Base-by-base conservation (phyloP, 2,113 vertebrate species). In the Chelonoidis abingdonii region DNA sequence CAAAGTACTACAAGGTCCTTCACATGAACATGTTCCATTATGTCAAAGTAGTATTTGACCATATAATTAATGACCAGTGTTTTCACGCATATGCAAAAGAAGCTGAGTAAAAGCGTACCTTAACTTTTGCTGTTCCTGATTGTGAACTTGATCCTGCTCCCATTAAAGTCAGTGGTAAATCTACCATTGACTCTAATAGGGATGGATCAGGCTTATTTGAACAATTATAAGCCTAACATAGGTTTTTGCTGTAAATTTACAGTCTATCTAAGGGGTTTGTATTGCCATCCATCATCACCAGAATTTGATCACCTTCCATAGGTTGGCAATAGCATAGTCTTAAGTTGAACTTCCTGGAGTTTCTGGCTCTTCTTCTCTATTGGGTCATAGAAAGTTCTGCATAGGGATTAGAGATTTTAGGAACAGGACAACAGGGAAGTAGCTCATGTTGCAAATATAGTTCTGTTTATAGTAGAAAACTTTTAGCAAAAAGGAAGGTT, bases 401-500 rank as follows among this genome's bases (percentile, higher is more conserved):
- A 27, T 17, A 91, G 10, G 8, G 0, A 65, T 11, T 59, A 41
- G n/a, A 8, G 91, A 91, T 94, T 88, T 78, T 10, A 24, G 24
- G 22, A 41, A 76, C 10, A 22, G 38, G 72, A 76, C 24, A 76
- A 24, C 17, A 44, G 10, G 11, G 10, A 44, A 44, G 72, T 41
- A 75, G 69, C 38, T 75, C 38, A 75, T 41, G 9, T 75, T 41
- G 21, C 38, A 75, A 75, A 75, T 75, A 22, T 41, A 21, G 21
- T 38, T 72, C 41, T 79, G 21, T 35, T 76, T 79, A 52, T 47
- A 82, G 21, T 41, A 41, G 4, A 4, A 94, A 83, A 56, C 1
- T 38, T 94, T 89, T 84, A 82, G 79, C 80, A 92, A 52, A 25
- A 91, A 80, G 11, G 7, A 19, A 8, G 31, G 31, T 35, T 76